Conservation (phyloP, 2,113 vertebrate genomes). For the Neolamprologus longior region DNA sequence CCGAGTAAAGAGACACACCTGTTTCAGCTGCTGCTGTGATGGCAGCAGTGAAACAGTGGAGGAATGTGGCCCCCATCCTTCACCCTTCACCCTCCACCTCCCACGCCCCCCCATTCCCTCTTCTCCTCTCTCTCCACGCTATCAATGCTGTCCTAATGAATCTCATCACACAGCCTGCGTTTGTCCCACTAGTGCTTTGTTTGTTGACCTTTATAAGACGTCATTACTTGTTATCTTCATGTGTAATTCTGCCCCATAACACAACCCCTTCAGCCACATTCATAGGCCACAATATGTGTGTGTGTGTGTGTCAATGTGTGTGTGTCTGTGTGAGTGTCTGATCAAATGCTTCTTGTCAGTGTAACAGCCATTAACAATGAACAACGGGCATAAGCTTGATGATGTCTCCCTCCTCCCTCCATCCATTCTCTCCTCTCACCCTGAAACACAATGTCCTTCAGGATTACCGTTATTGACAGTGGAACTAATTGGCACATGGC, state of each 20-base stretch:
- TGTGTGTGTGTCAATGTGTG: neutral
- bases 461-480: slow-evolving; percentile 61
- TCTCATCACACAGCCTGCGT: slow-evolving; percentile 44
- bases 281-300: neutral
- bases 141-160: slow-evolving; percentile 48
- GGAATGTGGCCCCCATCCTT: slow-evolving; percentile 2
- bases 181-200: slow-evolving; percentile 44
- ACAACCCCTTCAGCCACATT: neutral
- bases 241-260: slow-evolving; percentile 32
- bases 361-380: slow-evolving; percentile 53
- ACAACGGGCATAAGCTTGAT: slow-evolving; percentile 29
- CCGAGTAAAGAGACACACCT: slow-evolving; percentile 57
- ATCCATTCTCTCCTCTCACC: slow-evolving; percentile 15
- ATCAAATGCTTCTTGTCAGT: slow-evolving; percentile 53
- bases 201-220: slow-evolving; percentile 65
- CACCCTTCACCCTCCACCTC: neutral
- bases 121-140: neutral
- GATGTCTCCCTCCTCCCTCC: slow-evolving; percentile 23
- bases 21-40: slow-evolving; percentile 57
- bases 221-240: slow-evolving; percentile 55
- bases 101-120: neutral
- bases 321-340: slow-evolving; percentile 15
- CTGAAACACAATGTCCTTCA: slow-evolving; percentile 49
- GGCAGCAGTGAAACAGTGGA: neutral
- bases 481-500: slow-evolving; percentile 65